These are phyloP conservation scores for Mycteria americana DNA, from an alignment of 2,797 vertebrate genomes.

Conservation along the genomic window DNA sequence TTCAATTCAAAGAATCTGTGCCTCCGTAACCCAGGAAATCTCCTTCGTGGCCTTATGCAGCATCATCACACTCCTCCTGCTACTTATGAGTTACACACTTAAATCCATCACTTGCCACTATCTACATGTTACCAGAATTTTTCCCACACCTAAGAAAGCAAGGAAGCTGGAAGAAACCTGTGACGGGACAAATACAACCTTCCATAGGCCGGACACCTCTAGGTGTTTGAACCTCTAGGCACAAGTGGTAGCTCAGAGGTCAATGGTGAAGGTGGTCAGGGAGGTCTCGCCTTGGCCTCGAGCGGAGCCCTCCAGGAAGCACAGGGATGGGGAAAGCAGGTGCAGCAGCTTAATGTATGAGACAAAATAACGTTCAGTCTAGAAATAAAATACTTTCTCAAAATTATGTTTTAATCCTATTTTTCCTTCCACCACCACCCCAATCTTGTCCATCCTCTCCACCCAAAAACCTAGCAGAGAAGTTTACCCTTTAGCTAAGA, in stretches of 20 bases:
- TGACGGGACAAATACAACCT: background rate
- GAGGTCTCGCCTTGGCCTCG: fast-evolving
- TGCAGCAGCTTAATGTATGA: background rate
- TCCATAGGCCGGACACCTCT: background rate
- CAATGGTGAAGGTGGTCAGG: background rate
- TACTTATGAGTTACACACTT: background rate
- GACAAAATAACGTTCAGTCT: background rate
- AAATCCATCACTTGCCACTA: background rate
- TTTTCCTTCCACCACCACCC: background rate
- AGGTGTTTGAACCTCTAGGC: background rate
- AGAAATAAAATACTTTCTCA: background rate
- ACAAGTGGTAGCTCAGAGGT: background rate
- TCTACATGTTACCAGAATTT: background rate
- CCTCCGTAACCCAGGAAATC: background rate
- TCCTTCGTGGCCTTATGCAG: background rate
- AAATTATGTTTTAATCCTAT: background rate
- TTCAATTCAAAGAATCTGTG: background rate
- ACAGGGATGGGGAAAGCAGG: background rate
- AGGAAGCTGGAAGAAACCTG: background rate
- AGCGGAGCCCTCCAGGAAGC: background rate
- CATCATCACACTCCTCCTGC: background rate
- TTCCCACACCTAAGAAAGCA: background rate
- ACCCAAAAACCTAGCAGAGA: background rate
- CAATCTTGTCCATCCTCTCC: background rate
- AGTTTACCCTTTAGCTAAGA: background rate